Conservation (phyloP, 2,888 invertebrate species). For the Leucoma salicis region DNA sequence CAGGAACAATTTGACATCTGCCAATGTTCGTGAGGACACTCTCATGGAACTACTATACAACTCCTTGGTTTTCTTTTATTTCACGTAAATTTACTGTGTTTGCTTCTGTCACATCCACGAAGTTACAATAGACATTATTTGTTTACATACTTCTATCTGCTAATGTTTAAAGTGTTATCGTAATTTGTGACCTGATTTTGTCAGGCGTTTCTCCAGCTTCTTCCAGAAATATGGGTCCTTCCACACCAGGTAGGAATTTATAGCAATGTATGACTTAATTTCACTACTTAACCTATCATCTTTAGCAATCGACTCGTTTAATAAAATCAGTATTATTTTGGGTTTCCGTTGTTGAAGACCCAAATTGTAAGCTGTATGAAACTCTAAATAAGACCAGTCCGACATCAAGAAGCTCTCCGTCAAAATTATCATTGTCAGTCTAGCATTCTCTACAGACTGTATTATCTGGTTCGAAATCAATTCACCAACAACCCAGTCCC, state of each 20-base stretch:
- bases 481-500: background rate
- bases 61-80: no score
- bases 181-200: background rate
- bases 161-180: no score
- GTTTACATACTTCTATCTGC: no score
- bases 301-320: background rate
- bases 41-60: no score
- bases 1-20: no score
- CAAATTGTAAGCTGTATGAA: background rate
- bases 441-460: background rate
- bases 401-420: background rate
- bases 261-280: background rate
- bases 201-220: background rate
- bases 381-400: background rate
- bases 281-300: background rate
- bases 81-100: no score
- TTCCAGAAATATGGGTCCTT: background rate
- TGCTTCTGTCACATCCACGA: no score
- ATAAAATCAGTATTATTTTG: background rate
- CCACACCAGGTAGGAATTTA: background rate
- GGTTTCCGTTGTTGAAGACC: background rate
- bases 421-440: background rate
- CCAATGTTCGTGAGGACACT: no score
- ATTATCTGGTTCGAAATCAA: conserved; percentile 1
- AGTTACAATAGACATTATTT: no score